Evolutionary conservation across 2,888 invertebrate genomes (phyloP).

Genomic region (Callimorpha dominula): DNA sequence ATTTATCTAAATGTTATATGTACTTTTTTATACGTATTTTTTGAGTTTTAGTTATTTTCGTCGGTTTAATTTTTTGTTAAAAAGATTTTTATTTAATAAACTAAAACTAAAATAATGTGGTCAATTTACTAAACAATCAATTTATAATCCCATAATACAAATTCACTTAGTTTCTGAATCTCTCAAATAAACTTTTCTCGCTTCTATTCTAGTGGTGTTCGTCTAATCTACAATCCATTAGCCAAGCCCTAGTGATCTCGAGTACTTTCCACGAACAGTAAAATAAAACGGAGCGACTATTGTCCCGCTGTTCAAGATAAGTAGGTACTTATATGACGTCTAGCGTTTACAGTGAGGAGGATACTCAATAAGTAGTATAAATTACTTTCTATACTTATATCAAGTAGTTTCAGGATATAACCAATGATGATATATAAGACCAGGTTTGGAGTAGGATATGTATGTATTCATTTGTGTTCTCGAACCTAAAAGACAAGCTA

Average conservation of each 20-base stretch:
- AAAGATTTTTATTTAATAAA: no score
- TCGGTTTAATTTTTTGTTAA: no score
- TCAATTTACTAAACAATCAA: no score
- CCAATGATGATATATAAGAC: no score
- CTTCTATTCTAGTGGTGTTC: conserved; percentile 3
- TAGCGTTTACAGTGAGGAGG: not conserved
- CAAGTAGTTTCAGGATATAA: no score
- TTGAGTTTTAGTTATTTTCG: no score
- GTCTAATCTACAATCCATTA: conserved; percentile 13
- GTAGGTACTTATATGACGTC: not conserved
- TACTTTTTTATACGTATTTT: no score
- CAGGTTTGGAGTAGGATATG: no score
- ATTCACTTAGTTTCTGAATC: not conserved
- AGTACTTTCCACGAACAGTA: conserved; percentile 1
- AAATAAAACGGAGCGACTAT: not conserved
- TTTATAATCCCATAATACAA: not conserved
- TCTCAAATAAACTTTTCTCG: not conserved
- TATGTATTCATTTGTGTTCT: no score
- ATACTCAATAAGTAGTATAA: not conserved
- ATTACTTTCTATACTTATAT: not conserved
- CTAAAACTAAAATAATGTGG: no score
- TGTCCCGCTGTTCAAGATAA: conserved; percentile 1
- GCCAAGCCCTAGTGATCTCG: conserved; percentile 11
- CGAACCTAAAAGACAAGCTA: no score
- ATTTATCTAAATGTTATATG: no score